Conservation (phyloP, 2,797 vertebrate genomes). For the Malurus splendens region DNA sequence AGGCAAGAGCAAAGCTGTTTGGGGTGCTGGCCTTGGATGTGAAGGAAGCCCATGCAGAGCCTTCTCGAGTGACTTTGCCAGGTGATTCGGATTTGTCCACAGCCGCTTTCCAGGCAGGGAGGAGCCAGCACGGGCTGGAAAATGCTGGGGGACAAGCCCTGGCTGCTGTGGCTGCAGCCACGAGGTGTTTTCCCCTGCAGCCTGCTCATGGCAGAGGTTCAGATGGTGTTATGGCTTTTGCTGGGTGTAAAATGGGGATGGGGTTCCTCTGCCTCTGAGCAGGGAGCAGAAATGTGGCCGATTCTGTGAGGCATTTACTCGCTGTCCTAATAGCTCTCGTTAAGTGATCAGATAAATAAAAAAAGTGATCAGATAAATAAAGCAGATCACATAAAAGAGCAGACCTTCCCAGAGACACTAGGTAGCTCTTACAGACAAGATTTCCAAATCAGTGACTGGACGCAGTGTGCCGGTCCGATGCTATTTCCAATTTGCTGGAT, state of each 20-base stretch:
- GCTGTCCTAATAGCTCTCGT: fast-evolving
- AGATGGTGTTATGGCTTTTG: not conserved
- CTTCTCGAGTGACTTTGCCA: not conserved
- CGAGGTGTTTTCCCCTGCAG: not conserved
- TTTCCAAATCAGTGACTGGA: not conserved
- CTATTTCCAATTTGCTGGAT: not conserved
- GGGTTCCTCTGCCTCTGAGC: not conserved
- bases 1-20: constrained; percentile 4
- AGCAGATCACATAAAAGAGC: not conserved
- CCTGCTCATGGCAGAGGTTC: not conserved
- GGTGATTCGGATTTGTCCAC: not conserved
- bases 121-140: not conserved
- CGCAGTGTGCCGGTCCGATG: fast-evolving
- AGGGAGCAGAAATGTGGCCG: not conserved
- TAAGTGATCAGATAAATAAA: not conserved
- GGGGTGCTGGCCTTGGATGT: not conserved
- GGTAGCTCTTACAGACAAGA: not conserved
- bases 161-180: not conserved
- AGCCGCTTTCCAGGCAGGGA: not conserved
- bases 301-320: fast-evolving
- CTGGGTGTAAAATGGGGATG: not conserved
- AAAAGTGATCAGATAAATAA: too few relatives aligned
- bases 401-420: not conserved
- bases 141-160: not conserved
- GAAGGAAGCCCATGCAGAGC: not conserved